Percentiles rank a stretch among this genome's conserved stretches.
phyloP scores from a whole-genome alignment of 1,140 invertebrate genomes.

The Drosophila littoralis region DNA sequence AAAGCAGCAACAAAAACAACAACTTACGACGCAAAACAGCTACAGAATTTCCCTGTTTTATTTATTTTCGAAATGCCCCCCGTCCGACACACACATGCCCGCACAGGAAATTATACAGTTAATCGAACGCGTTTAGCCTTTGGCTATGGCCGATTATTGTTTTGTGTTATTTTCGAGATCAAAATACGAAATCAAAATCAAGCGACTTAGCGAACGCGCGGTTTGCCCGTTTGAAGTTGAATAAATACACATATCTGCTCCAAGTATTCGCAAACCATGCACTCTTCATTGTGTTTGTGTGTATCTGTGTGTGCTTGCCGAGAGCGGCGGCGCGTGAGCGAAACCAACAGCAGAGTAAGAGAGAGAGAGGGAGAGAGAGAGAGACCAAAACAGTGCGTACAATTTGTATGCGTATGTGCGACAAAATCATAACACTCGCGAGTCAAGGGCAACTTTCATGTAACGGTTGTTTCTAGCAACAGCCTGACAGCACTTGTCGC shows the following conservation, averaged over 20 bases:
- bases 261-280: conserved; percentile 50
- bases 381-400: conserved; percentile 35
- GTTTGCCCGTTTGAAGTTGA: conserved; percentile 57
- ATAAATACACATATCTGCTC: conserved; percentile 51
- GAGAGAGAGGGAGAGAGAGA: background rate
- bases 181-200: conserved; percentile 52
- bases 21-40: conserved; percentile 50
- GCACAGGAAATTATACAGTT: conserved; percentile 5
- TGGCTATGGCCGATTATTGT: conserved; percentile 3
- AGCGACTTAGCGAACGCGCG: conserved; percentile 54
- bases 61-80: background rate
- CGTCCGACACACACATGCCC: background rate
- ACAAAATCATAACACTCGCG: conserved; percentile 16
- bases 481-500: conserved; percentile 21
- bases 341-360: background rate
- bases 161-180: conserved; percentile 46
- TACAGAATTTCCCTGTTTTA: conserved; percentile 16
- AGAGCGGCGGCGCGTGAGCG: conserved; percentile 24
- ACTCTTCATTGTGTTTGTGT: conserved; percentile 35
- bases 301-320: conserved; percentile 42
- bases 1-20: conserved; percentile 66
- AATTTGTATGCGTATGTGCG: conserved; percentile 34
- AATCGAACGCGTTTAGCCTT: conserved; percentile 20
- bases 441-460: conserved; percentile 35
- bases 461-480: conserved; percentile 7